Evolutionary conservation across 2,888 invertebrate genomes (phyloP).

Genomic region (Cosmorhoe ocellata): DNA sequence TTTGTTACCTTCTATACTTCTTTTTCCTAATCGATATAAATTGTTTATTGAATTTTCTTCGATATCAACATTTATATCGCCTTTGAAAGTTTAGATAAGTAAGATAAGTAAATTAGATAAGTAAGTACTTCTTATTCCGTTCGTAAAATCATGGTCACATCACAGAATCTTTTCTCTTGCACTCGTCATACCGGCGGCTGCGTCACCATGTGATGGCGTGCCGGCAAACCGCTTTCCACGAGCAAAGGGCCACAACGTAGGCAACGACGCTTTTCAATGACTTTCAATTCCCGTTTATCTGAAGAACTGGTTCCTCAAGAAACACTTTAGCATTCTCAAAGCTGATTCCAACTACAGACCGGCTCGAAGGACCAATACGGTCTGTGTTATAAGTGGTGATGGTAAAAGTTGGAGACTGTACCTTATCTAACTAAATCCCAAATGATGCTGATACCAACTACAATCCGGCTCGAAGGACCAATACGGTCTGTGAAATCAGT

Average conservation of each 20-base stretch:
- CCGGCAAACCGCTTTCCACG: conserved; percentile 57
- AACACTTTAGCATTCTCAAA: conserved; percentile 17
- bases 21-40: too few relatives aligned
- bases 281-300: conserved; percentile 34
- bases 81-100: too few relatives aligned
- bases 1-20: too few relatives aligned
- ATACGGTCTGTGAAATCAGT: too few relatives aligned
- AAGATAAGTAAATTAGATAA: too few relatives aligned
- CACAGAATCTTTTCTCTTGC: conserved; percentile 44
- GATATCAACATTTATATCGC: too few relatives aligned
- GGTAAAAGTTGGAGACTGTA: not conserved
- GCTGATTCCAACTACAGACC: not conserved
- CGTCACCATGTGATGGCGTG: conserved; percentile 41
- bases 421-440: too few relatives aligned
- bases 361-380: not conserved
- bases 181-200: conserved; percentile 43
- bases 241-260: conserved; percentile 38
- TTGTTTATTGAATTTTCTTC: too few relatives aligned
- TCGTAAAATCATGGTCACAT: conserved; percentile 23
- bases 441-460: not conserved
- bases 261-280: conserved; percentile 22
- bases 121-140: too few relatives aligned
- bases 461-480: not conserved
- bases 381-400: too few relatives aligned
- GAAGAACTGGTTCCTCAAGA: conserved; percentile 32